Percentiles rank a stretch among this genome's conserved stretches.
Conservation (phyloP, 1,140 invertebrate genomes). For the Lepidurus packardi region DNA sequence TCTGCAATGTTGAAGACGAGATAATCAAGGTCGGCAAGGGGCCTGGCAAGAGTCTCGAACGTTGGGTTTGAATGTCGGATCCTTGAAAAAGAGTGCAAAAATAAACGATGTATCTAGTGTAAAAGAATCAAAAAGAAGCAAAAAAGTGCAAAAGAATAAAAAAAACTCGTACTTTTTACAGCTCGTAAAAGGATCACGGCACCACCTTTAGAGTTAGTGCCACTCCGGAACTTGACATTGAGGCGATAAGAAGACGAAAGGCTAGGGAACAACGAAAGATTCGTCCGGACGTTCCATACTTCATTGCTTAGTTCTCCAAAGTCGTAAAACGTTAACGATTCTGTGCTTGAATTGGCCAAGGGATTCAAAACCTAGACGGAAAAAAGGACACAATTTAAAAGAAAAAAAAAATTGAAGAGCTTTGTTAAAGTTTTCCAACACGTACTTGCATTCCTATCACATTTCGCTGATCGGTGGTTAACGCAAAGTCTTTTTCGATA, state of each 20-base stretch:
- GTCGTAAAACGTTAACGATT: constrained; percentile 71
- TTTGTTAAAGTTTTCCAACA: neutral
- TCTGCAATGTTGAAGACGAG: constrained; percentile 64
- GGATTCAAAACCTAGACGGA: constrained; percentile 58
- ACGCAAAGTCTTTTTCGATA: neutral
- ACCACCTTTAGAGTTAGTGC: constrained; percentile 66
- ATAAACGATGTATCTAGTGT: constrained; percentile 22
- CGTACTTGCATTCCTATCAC: constrained; percentile 44
- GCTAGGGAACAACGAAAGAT: constrained; percentile 78
- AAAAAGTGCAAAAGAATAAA: neutral
- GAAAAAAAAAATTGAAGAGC: neutral
- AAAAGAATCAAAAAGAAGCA: neutral
- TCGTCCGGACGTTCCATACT: constrained; percentile 69
- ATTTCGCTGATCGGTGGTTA: constrained; percentile 38
- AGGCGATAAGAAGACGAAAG: constrained; percentile 77
- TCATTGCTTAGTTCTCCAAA: constrained; percentile 42
- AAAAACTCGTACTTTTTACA: constrained; percentile 45
- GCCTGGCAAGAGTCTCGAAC: constrained; percentile 64
- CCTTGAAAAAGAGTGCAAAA: constrained; percentile 30
- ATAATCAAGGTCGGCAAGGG: constrained; percentile 67
- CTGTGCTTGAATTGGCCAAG: constrained; percentile 76
- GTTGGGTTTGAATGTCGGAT: constrained; percentile 33
- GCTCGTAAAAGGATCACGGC: constrained; percentile 74
- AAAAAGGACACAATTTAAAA: constrained; percentile 23
- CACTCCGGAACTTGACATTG: constrained; percentile 74